These are phyloP conservation scores for Colinus virginianus DNA, from an alignment of 2,113 vertebrate species.

Conservation along the genomic window DNA sequence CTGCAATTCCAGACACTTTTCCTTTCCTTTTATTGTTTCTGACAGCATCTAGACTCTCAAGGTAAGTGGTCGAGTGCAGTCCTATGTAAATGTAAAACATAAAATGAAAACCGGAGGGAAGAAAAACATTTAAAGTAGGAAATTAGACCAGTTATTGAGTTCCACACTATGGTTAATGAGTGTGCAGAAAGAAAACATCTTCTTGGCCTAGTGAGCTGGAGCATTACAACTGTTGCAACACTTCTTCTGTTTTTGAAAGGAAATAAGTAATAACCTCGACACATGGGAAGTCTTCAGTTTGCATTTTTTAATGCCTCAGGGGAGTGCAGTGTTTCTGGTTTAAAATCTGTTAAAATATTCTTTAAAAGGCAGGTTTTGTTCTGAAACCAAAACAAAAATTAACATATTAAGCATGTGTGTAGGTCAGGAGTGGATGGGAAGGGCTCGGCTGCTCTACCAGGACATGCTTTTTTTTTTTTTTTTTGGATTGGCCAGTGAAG, in stretches of 20 bases:
- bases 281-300: slow-evolving; percentile 82
- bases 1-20: slow-evolving; percentile 74
- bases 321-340: slow-evolving; percentile 81
- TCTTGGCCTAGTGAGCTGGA: slow-evolving; percentile 71
- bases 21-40: slow-evolving; percentile 78
- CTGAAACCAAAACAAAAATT: slow-evolving; percentile 82
- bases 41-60: slow-evolving; percentile 72
- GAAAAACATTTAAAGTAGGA: slow-evolving; percentile 84
- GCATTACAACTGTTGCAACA: slow-evolving; percentile 73
- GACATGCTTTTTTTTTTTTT: background rate
- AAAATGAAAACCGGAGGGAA: slow-evolving; percentile 80
- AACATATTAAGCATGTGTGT: slow-evolving; percentile 78
- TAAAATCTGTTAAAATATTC: slow-evolving; percentile 81
- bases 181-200: slow-evolving; percentile 79
- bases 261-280: slow-evolving; percentile 78
- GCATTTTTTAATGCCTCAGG: slow-evolving; percentile 80
- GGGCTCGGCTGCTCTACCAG: background rate
- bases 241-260: slow-evolving; percentile 80
- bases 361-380: slow-evolving; percentile 82
- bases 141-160: slow-evolving; percentile 82
- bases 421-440: slow-evolving; percentile 72
- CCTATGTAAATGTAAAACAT: slow-evolving; percentile 73
- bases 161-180: slow-evolving; percentile 81
- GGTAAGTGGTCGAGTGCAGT: slow-evolving; percentile 69
- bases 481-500: slow-evolving; percentile 7